Conservation (phyloP, 2,888 invertebrate species). For the Polydrusus cervinus region DNA sequence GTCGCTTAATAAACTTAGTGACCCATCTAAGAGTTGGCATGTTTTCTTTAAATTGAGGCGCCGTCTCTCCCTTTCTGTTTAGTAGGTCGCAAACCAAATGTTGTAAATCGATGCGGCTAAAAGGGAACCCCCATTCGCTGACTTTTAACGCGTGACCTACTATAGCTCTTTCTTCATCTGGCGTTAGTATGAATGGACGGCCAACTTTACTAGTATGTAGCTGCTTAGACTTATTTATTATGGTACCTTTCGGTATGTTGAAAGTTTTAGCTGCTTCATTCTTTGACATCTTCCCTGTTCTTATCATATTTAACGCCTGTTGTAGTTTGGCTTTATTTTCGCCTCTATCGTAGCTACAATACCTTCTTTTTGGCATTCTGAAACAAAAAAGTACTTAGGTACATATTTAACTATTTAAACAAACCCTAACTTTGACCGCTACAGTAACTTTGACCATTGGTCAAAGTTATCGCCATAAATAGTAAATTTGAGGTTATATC, state of each 20-base stretch:
- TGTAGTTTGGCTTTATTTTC: not conserved
- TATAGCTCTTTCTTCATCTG: not conserved
- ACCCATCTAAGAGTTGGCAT: slow-evolving; percentile 19
- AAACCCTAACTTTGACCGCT: not conserved
- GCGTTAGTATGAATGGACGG: slow-evolving; percentile 9
- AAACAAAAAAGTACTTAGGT: not conserved
- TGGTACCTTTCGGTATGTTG: slow-evolving; percentile 15
- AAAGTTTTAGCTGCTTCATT: slow-evolving; percentile 11
- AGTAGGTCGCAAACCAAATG: slow-evolving; percentile 17
- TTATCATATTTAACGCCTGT: not conserved
- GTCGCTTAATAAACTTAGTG: slow-evolving; percentile 14
- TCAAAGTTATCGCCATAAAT: not conserved
- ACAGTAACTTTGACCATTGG: not conserved
- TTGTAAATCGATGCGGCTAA: slow-evolving; percentile 8
- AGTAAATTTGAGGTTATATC: slow-evolving; percentile 1
- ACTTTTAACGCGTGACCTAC: slow-evolving; percentile 3
- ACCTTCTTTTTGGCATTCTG: not conserved
- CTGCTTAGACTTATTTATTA: slow-evolving; percentile 8
- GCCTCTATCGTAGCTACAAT: not conserved
- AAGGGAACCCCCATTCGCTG: slow-evolving; percentile 21
- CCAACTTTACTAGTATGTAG: slow-evolving; percentile 4
- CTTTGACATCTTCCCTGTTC: not conserved
- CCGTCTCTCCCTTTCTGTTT: not conserved
- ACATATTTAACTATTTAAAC: not conserved
- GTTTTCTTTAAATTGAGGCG: not conserved